Conservation (phyloP, 1,140 invertebrate species). For the Scylla paramamosain region DNA sequence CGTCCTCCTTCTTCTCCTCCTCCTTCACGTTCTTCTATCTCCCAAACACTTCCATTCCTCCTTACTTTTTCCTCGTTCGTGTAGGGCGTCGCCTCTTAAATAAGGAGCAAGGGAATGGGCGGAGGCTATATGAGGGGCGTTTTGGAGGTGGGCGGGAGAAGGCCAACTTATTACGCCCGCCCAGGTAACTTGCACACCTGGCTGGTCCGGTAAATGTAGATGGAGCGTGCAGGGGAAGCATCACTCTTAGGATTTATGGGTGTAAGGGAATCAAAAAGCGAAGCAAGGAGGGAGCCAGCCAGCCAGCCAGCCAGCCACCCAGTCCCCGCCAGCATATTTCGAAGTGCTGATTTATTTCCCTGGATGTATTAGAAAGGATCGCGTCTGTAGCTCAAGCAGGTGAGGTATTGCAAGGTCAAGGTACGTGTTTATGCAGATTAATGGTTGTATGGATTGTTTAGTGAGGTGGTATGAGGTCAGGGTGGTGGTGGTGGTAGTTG, state of each 20-base stretch:
- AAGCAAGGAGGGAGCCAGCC: background rate
- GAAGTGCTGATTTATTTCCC: no score
- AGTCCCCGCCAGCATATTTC: background rate
- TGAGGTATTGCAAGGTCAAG: no score
- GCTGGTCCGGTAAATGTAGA: background rate
- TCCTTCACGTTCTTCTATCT: background rate
- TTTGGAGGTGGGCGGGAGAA: constrained; percentile 9
- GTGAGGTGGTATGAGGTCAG: no score
- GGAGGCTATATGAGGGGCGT: background rate
- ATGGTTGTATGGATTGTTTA: no score
- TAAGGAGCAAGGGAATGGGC: background rate
- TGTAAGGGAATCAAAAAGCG: background rate
- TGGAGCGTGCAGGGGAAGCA: background rate
- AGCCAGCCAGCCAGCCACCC: background rate
- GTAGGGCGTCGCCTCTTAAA: background rate
- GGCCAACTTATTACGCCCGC: background rate
- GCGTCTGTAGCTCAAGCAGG: no score
- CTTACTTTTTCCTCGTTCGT: background rate
- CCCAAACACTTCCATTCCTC: background rate
- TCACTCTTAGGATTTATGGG: background rate
- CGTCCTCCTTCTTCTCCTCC: background rate
- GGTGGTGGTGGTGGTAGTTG: no score
- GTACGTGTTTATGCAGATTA: no score
- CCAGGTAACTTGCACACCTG: background rate
- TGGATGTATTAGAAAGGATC: no score